Conservation (phyloP, 2,797 vertebrate species). For the Nyctalus aviator region DNA sequence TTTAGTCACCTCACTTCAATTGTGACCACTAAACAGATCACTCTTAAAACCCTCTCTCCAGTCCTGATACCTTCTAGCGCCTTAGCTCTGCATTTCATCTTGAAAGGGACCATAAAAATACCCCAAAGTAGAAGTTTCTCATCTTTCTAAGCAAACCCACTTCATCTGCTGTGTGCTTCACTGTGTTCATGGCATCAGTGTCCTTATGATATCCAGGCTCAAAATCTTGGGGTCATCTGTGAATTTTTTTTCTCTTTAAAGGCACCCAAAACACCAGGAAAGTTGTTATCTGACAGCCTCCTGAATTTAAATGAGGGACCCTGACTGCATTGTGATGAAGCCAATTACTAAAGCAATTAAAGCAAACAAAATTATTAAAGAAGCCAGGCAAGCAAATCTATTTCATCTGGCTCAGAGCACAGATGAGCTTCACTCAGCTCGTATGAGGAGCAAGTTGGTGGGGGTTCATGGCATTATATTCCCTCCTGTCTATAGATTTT, state of each 20-base stretch:
- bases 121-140: not conserved
- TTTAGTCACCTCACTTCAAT: not conserved
- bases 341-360: not conserved
- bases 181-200: not conserved
- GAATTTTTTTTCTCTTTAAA: not conserved
- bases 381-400: not conserved
- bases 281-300: not conserved
- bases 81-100: not conserved
- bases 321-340: not conserved
- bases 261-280: not conserved
- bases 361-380: not conserved
- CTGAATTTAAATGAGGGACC: not conserved
- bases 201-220: not conserved
- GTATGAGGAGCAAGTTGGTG: not conserved
- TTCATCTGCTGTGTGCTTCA: not conserved
- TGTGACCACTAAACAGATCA: not conserved
- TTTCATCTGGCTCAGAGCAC: not conserved
- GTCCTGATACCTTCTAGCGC: not conserved
- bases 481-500: too few relatives aligned
- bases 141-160: not conserved
- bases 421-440: not conserved
- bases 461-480: too few relatives aligned
- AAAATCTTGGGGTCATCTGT: not conserved
- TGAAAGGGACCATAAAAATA: not conserved
- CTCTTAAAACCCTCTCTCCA: not conserved